Conservation (phyloP, 2,113 vertebrate genomes). For the Melanocharis versteri region DNA sequence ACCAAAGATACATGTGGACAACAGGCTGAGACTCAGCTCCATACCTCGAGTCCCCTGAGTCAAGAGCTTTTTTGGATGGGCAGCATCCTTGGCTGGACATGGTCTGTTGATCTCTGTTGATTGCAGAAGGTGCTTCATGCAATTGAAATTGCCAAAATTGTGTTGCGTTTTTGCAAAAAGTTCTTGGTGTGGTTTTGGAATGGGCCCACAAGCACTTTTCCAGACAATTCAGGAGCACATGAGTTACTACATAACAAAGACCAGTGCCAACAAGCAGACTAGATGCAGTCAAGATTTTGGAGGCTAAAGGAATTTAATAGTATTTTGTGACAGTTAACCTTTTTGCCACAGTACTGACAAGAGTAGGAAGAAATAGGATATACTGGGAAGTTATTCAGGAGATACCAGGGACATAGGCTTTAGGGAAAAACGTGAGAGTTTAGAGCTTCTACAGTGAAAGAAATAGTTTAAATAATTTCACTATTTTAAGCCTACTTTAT, state of each 20-base stretch:
- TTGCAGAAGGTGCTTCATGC: neutral
- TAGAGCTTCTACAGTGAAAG: neutral
- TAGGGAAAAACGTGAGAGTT: neutral
- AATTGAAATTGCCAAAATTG: neutral
- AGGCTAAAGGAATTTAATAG: neutral
- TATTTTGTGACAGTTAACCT: neutral
- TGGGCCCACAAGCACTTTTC: neutral
- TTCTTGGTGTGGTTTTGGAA: neutral
- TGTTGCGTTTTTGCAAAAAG: neutral
- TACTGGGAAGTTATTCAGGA: neutral
- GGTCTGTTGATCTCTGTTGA: neutral
- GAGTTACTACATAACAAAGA: neutral
- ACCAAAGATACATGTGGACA: neutral
- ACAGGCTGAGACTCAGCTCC: neutral
- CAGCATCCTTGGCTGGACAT: neutral
- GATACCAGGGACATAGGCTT: neutral
- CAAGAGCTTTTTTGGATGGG: neutral
- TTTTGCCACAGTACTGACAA: neutral
- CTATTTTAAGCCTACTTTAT: neutral
- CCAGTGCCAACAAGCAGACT: neutral
- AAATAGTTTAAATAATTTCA: neutral
- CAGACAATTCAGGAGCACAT: neutral
- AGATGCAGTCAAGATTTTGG: neutral
- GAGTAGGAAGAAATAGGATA: neutral
- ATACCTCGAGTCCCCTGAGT: fast-evolving